These are phyloP conservation scores for Tragelaphus scriptus DNA, from an alignment of 2,113 vertebrate species.

Conservation along the genomic window DNA sequence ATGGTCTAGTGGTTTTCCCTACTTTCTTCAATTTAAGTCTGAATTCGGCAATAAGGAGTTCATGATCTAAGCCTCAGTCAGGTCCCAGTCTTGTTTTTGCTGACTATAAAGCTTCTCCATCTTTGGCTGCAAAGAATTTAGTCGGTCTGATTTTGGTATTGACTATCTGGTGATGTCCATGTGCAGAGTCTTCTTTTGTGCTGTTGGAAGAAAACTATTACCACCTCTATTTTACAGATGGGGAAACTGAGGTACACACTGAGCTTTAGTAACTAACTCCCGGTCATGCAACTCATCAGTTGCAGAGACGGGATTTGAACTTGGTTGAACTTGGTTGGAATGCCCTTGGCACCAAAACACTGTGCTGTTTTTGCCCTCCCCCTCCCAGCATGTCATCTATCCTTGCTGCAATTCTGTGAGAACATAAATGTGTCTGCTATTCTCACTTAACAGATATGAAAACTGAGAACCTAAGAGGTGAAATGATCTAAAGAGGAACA, in stretches of 20 bases:
- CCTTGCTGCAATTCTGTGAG: background rate
- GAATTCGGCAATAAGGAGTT: accelerated
- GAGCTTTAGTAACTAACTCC: background rate
- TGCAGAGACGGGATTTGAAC: background rate
- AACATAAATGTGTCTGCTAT: background rate
- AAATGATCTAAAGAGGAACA: background rate
- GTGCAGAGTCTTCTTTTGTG: background rate
- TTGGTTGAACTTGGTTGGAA: background rate
- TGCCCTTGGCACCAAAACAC: background rate
- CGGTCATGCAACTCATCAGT: background rate
- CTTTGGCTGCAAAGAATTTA: background rate
- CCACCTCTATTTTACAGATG: background rate
- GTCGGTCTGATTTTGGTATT: background rate
- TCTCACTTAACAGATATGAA: background rate
- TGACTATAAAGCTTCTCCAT: background rate
- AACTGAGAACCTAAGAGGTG: background rate
- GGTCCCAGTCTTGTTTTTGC: background rate
- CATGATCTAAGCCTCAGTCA: background rate
- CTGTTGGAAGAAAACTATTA: background rate
- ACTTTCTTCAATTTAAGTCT: background rate
- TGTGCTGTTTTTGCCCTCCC: background rate
- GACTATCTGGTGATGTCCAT: background rate
- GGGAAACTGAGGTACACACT: background rate
- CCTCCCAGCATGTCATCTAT: background rate
- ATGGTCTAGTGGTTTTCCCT: background rate